Evolutionary conservation across 2,888 invertebrate genomes (phyloP).

Genomic region (Digitonthophagus gazella): DNA sequence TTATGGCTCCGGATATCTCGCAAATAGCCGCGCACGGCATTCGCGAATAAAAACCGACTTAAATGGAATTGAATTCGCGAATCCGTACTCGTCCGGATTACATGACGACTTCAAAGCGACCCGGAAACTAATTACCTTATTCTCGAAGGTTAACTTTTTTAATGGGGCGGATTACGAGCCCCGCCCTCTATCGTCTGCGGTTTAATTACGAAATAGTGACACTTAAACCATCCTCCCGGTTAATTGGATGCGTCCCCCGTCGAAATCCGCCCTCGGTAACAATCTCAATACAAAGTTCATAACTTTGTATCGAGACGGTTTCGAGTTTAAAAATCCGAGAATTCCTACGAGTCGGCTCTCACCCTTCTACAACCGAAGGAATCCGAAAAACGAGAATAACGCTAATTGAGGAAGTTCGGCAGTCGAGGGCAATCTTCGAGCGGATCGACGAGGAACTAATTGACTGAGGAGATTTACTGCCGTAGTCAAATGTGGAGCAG

Average conservation of each 20-base stretch:
- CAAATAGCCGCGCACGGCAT: slow-evolving; percentile 10
- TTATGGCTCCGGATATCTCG: slow-evolving; percentile 10
- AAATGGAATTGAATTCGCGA: slow-evolving; percentile 3
- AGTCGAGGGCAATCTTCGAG: not conserved
- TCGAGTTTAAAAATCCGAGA: no score
- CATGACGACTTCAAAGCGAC: slow-evolving; percentile 10
- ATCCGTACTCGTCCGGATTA: not conserved
- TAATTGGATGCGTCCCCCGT: not conserved
- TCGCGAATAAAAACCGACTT: slow-evolving; percentile 12
- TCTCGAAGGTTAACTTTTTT: not conserved
- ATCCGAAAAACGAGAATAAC: not conserved
- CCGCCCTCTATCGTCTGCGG: not conserved
- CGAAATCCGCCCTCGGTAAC: no score
- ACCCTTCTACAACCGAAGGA: not conserved
- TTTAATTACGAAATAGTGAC: not conserved
- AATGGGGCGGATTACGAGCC: not conserved
- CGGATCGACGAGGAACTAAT: slow-evolving; percentile 5
- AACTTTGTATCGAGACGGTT: no score
- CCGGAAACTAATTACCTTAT: slow-evolving; percentile 11
- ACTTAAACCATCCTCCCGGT: not conserved
- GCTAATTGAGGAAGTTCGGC: not conserved
- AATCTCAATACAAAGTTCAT: no score
- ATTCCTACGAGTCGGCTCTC: no score
- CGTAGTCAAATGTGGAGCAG: slow-evolving; percentile 1
- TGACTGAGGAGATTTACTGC: slow-evolving; percentile 10